A percentile compares a stretch with the other conserved stretches of the same genome.
Evolutionary conservation across 2,113 vertebrate genomes (phyloP).

Genomic region (Megaceryle torquata): DNA sequence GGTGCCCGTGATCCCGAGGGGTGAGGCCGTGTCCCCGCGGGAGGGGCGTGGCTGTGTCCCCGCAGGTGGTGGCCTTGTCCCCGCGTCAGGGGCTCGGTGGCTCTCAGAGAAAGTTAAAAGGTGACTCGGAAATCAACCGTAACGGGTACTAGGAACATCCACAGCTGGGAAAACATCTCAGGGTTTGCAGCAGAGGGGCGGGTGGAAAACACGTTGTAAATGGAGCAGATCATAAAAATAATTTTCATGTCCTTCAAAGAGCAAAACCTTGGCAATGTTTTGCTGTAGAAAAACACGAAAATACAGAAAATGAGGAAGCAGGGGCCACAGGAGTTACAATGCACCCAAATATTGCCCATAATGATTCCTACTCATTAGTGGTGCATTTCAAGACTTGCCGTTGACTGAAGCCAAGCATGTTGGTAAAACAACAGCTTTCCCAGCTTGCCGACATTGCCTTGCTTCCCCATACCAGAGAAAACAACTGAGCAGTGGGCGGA

Average conservation of each 20-base stretch:
- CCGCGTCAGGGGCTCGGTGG: accelerated
- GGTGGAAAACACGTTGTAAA: not conserved
- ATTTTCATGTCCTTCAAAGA: not conserved
- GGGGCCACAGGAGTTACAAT: not conserved
- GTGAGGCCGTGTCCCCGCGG: accelerated
- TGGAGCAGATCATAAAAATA: not conserved
- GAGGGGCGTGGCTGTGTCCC: not conserved
- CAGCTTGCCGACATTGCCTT: not conserved
- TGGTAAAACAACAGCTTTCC: not conserved
- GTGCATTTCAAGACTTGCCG: not conserved
- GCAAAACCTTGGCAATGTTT: not conserved
- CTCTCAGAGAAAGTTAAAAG: too few relatives aligned
- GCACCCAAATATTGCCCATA: not conserved
- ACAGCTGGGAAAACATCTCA: not conserved
- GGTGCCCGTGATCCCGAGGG: too few relatives aligned
- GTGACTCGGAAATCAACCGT: not conserved
- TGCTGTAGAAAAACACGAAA: not conserved
- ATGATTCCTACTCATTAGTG: not conserved
- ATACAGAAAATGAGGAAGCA: not conserved
- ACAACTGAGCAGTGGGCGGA: not conserved
- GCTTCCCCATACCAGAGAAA: not conserved
- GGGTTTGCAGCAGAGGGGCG: not conserved
- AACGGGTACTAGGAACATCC: not conserved
- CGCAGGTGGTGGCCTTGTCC: not conserved
- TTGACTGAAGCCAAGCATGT: not conserved